These are phyloP conservation scores for Astatotilapia flaviijosephi DNA, from an alignment of 2,113 vertebrate species.

Conservation along the genomic window DNA sequence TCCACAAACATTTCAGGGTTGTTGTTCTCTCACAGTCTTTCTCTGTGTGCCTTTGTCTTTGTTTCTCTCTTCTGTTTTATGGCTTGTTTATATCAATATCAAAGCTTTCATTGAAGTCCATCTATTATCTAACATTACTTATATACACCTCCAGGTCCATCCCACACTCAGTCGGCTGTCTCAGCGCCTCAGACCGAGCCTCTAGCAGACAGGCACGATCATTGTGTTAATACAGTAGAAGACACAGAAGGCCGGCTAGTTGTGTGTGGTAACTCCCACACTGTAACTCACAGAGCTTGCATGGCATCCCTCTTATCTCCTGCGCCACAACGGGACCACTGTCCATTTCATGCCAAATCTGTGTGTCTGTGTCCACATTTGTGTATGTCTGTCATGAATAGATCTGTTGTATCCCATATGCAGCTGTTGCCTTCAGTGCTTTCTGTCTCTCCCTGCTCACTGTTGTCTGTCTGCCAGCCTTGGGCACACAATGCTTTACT, in stretches of 20 bases:
- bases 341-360: slow-evolving; percentile 30
- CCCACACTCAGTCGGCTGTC: slow-evolving; percentile 34
- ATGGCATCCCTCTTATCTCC: slow-evolving; percentile 54
- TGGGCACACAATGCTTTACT: neutral
- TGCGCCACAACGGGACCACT: slow-evolving; percentile 52
- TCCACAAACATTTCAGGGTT: neutral
- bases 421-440: slow-evolving; percentile 56
- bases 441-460: slow-evolving; percentile 1
- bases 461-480: neutral
- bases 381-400: slow-evolving; percentile 50
- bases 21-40: neutral
- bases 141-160: slow-evolving; percentile 34
- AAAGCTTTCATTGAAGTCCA: slow-evolving; percentile 46
- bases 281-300: slow-evolving; percentile 38
- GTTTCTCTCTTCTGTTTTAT: slow-evolving; percentile 1
- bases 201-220: slow-evolving; percentile 32
- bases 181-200: slow-evolving; percentile 17
- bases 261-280: slow-evolving; percentile 45
- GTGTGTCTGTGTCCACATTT: slow-evolving; percentile 5
- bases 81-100: slow-evolving; percentile 40
- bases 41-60: neutral
- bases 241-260: slow-evolving; percentile 38
- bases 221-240: slow-evolving; percentile 38
- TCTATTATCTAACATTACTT: slow-evolving; percentile 31
- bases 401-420: slow-evolving; percentile 47